These are phyloP conservation scores for Drosophila rubida DNA, from an alignment of 2,888 invertebrate species.

Conservation along the genomic window DNA sequence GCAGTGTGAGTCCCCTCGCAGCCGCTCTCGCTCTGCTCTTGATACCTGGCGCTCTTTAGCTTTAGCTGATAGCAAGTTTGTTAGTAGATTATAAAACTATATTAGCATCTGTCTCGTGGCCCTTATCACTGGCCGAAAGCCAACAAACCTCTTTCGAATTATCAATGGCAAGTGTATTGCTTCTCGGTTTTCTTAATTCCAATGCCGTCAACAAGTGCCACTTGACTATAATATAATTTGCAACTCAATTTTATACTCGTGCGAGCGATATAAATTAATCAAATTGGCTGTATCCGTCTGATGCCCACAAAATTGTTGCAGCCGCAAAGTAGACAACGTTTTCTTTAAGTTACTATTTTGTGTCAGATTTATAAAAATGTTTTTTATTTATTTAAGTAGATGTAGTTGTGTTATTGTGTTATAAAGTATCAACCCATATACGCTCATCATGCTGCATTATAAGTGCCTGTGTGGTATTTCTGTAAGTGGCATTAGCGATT, in stretches of 20 bases:
- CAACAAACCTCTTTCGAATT: neutral
- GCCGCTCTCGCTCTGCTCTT: neutral
- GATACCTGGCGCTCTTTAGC: neutral
- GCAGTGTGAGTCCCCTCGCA: neutral
- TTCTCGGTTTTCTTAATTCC: neutral
- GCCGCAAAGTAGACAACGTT: too few species aligned
- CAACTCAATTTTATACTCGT: neutral
- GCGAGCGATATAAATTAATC: neutral
- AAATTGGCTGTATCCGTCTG: too few species aligned
- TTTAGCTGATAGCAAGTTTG: conserved; percentile 8
- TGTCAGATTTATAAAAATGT: too few species aligned
- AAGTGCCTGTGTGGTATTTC: too few species aligned
- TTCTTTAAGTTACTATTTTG: too few species aligned
- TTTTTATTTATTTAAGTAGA: too few species aligned
- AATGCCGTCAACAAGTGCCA: neutral
- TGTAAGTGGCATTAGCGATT: too few species aligned
- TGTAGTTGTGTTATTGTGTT: too few species aligned
- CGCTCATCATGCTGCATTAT: too few species aligned
- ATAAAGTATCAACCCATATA: too few species aligned
- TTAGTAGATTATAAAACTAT: conserved; percentile 1
- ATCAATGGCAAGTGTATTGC: neutral
- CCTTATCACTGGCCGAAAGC: neutral
- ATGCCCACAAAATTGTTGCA: too few species aligned
- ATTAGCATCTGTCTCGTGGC: conserved; percentile 12
- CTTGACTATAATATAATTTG: neutral